These are phyloP conservation scores for Xylota sylvarum DNA, from an alignment of 2,888 invertebrate species.

Conservation along the genomic window DNA sequence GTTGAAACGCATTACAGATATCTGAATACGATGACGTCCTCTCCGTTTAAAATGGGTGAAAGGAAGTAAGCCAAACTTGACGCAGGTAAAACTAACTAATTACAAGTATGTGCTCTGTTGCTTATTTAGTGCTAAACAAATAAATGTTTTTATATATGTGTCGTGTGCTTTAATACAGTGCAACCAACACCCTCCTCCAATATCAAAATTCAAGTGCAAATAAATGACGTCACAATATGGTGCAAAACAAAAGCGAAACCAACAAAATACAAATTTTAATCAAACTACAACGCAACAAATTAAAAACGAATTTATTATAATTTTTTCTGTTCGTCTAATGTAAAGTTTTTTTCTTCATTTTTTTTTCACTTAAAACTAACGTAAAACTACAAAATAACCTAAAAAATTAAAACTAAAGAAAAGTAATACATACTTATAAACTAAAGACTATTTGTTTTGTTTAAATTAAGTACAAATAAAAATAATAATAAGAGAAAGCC, in stretches of 20 bases:
- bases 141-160: too few species aligned
- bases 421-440: constrained; percentile 53
- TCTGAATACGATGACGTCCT: too few species aligned
- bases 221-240: constrained; percentile 32
- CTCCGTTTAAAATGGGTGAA: too few species aligned
- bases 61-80: too few species aligned
- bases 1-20: too few species aligned
- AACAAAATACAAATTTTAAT: constrained; percentile 8
- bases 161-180: constrained; percentile 9
- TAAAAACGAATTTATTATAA: constrained; percentile 59
- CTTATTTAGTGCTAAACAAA: not conserved
- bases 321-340: not conserved
- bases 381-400: constrained; percentile 53
- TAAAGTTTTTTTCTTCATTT: constrained; percentile 11
- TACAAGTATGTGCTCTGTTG: too few species aligned
- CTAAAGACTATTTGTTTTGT: constrained; percentile 37
- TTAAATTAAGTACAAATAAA: constrained; percentile 44
- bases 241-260: constrained; percentile 28
- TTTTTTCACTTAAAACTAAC: constrained; percentile 37
- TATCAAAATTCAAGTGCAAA: constrained; percentile 10
- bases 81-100: too few species aligned
- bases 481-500: constrained; percentile 37
- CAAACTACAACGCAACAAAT: constrained; percentile 69
- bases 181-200: not conserved
- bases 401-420: constrained; percentile 28